These are phyloP conservation scores for Acinonyx jubatus DNA, from an alignment of 2,113 vertebrate species.

Conservation along the genomic window DNA sequence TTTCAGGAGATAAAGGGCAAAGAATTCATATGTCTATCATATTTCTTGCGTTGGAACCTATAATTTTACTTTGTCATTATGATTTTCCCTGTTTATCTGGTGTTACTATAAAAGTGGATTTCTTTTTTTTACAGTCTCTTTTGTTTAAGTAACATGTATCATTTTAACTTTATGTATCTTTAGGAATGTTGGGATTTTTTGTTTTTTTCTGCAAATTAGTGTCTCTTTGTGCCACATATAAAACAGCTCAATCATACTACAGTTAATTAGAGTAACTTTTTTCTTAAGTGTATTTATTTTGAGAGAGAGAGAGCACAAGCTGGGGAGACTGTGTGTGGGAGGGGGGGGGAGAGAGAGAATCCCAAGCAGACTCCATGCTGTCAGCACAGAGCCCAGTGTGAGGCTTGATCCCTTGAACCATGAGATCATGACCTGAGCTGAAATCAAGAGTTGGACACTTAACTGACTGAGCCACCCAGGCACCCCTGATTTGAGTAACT, in stretches of 20 bases:
- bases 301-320: no score
- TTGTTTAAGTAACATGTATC: background rate
- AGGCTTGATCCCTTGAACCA: no score
- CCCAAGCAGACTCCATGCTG: no score
- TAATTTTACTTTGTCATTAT: background rate
- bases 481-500: background rate
- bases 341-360: no score
- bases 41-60: background rate
- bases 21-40: background rate
- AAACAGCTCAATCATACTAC: background rate
- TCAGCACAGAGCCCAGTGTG: no score
- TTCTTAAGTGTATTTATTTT: no score
- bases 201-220: background rate
- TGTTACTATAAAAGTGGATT: background rate
- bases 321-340: no score
- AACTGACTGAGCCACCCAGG: no score
- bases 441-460: no score
- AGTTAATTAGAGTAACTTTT: background rate
- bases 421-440: no score
- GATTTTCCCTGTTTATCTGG: background rate
- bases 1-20: background rate
- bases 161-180: background rate
- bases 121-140: background rate
- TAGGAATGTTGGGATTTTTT: background rate
- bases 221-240: background rate